Evolutionary conservation across 2,888 invertebrate genomes (phyloP).

Genomic region (Anoplius nigerrimus): DNA sequence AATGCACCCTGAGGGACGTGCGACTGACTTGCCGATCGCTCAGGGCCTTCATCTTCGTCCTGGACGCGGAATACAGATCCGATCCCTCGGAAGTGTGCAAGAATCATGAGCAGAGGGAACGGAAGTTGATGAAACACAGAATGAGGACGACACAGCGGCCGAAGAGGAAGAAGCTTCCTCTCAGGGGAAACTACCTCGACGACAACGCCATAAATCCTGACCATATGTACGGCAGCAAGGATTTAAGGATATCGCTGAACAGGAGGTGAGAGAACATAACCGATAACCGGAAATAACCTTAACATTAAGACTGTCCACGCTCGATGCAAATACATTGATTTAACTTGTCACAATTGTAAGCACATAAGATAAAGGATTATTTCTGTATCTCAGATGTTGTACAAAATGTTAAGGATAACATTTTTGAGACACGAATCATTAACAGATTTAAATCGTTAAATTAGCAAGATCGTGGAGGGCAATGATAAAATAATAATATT

Average conservation of each 20-base stretch:
- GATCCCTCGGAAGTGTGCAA: constrained; percentile 38
- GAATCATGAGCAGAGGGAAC: constrained; percentile 12
- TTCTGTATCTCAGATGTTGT: too few species aligned
- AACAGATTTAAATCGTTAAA: too few species aligned
- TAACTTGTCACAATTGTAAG: too few species aligned
- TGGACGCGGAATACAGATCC: constrained; percentile 65
- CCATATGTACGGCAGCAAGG: constrained; percentile 38
- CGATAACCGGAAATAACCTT: neutral
- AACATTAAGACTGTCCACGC: too few species aligned
- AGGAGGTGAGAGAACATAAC: constrained; percentile 65
- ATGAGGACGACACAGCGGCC: constrained; percentile 15
- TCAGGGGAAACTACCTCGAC: constrained; percentile 64
- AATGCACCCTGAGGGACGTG: constrained; percentile 64
- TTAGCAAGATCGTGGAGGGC: too few species aligned
- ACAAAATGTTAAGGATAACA: too few species aligned
- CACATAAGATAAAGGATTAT: too few species aligned
- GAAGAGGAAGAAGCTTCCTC: constrained; percentile 20
- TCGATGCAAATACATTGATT: too few species aligned
- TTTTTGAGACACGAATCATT: too few species aligned
- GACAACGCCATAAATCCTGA: constrained; percentile 44
- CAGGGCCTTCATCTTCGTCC: constrained; percentile 66
- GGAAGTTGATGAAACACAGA: constrained; percentile 18
- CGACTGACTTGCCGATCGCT: constrained; percentile 69
- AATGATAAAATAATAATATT: too few species aligned
- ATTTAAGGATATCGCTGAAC: constrained; percentile 66